Conservation (phyloP, 2,113 vertebrate genomes). For the Alethe diademata region DNA sequence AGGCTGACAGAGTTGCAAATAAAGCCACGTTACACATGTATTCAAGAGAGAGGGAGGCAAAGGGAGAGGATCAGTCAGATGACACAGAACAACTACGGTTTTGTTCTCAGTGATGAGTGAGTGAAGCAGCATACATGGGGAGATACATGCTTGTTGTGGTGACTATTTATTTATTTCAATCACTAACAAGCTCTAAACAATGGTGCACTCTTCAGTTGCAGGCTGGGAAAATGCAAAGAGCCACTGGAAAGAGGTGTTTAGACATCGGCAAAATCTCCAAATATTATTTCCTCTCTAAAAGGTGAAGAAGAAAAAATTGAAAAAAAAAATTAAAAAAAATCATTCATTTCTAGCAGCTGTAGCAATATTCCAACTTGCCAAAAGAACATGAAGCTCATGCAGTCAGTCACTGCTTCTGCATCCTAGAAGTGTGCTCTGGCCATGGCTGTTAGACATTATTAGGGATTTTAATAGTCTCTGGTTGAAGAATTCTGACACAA, state of each 20-base stretch:
- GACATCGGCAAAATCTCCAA: background rate
- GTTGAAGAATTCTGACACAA: background rate
- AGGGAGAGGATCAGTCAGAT: conserved; percentile 5
- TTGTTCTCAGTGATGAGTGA: background rate
- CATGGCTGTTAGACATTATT: background rate
- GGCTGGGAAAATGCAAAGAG: background rate
- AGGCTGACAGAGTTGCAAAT: background rate
- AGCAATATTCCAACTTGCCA: background rate
- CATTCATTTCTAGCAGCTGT: background rate
- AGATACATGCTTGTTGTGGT: background rate
- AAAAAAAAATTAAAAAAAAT: background rate
- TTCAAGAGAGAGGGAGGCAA: background rate
- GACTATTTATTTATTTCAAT: background rate
- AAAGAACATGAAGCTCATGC: background rate
- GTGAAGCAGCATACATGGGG: background rate
- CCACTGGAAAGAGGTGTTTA: background rate
- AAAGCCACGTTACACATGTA: background rate
- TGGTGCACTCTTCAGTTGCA: background rate
- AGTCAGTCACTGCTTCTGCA: background rate
- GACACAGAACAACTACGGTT: conserved; percentile 9
- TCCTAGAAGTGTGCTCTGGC: background rate
- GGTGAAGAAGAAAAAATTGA: background rate
- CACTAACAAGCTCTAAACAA: background rate
- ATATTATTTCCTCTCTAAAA: background rate
- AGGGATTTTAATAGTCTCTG: background rate